Evolutionary conservation across 2,888 invertebrate genomes (phyloP), one percentile per base, ranked within the genome.

Genomic region (Leptothorax acervorum): DNA sequence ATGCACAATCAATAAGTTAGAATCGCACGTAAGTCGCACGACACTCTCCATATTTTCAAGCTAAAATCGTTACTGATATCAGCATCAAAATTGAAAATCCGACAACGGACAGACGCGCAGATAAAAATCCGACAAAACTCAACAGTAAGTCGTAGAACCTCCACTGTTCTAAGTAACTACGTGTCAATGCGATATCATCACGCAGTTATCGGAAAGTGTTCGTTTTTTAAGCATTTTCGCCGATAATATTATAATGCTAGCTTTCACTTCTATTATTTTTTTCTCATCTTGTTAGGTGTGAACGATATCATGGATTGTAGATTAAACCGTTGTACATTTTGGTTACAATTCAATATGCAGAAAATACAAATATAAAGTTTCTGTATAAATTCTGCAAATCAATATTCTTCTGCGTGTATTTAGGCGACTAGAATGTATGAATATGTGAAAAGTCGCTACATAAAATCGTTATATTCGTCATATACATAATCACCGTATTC

Each of bases 401-500:
- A 85, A 83, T 71, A 35, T 66, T 62, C 35, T 23, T 71, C 60
- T 83, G 76, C 48, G 81, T 82, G 84, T 85, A 83, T 76, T 90
- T 90, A 89, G 90, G 92, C 92, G 93, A 93, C 93, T 93, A 93
- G 93, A 93, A 88, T 91, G 79, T 86, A 73, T 85, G 76, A 73
- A 78, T 85, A 79, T 75, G 75, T 84, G 71, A 87, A 92, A 92
- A 90, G 92, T 91, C 94, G 96, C 96, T 97, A 98, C 97, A 98
- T 98, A 93, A 98, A 98, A 93, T 98, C 97, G 92, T 97, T 97
- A 93, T 95, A 97, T 78, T 97, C 97, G 86, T 96, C 96, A 91
- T 96, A 97, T 92, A 96, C 96, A 83, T 96, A 97, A 89, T 97
- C 96, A 91, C 96, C 97, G 94, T 97, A 97, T 95, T 97, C 96